phyloP scores from a whole-genome alignment of 2,888 invertebrate species.

The Odontothrips loti region DNA sequence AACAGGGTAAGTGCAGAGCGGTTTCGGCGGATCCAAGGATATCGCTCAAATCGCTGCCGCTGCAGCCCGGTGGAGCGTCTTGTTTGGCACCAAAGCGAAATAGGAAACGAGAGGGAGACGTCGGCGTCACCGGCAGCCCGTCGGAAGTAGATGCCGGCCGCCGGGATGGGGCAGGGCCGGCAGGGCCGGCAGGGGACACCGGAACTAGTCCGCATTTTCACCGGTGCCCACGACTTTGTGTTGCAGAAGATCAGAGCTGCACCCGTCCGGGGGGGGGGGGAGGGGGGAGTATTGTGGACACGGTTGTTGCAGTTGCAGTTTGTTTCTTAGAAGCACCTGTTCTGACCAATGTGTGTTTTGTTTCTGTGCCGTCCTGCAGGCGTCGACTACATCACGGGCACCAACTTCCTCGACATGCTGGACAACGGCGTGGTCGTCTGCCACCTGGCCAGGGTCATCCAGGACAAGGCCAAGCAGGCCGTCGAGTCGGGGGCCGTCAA shows the following conservation, averaged over 20 bases:
- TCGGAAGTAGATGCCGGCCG: too few species aligned
- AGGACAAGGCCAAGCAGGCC: conserved; percentile 66
- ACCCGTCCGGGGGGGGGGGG: too few species aligned
- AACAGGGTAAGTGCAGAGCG: not conserved
- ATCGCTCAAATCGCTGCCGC: not conserved
- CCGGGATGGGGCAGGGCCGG: too few species aligned
- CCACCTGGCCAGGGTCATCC: conserved; percentile 73
- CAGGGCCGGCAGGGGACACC: not conserved
- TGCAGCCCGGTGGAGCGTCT: not conserved
- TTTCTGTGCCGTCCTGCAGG: conserved; percentile 49
- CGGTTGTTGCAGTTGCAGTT: too few species aligned
- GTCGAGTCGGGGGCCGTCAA: conserved; percentile 59
- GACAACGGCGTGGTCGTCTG: conserved; percentile 82
- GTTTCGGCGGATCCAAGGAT: conserved; percentile 14
- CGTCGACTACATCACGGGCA: conserved; percentile 66
- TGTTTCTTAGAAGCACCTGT: too few species aligned
- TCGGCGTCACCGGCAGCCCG: not conserved
- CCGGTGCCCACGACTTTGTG: not conserved
- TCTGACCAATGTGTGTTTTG: conserved; percentile 13
- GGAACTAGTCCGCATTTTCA: not conserved
- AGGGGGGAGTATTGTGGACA: too few species aligned
- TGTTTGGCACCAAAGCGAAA: not conserved
- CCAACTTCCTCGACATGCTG: conserved; percentile 74
- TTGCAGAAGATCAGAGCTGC: too few species aligned
- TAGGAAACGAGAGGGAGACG: not conserved